These are phyloP conservation scores for Tipula helvola DNA, from an alignment of 2,888 invertebrate genomes.

Conservation along the genomic window DNA sequence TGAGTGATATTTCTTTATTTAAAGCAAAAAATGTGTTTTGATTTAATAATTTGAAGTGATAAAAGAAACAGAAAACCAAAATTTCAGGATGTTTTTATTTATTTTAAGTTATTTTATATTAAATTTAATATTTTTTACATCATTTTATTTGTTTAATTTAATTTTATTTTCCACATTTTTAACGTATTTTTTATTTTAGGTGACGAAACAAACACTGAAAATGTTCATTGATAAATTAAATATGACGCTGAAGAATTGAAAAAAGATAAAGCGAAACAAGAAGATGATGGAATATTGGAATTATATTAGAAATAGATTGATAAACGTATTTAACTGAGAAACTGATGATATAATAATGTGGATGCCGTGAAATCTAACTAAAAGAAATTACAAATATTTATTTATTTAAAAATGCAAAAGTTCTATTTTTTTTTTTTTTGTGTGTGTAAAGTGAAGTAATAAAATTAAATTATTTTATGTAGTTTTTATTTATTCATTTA, in stretches of 20 bases:
- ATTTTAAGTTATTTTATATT: not conserved
- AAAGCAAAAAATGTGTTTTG: not conserved
- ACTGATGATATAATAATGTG: not conserved
- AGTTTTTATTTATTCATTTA: slow-evolving; percentile 4
- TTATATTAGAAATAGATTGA: not conserved
- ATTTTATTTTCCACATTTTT: not conserved
- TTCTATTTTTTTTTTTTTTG: not conserved
- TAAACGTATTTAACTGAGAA: not conserved
- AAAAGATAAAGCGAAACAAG: not conserved
- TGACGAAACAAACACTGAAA: not conserved
- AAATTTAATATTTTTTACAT: not conserved
- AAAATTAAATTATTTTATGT: slow-evolving; percentile 6
- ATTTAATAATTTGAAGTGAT: slow-evolving; percentile 4
- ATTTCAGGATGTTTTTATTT: not conserved
- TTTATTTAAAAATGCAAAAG: not conserved
- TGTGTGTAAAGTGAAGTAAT: slow-evolving; percentile 8
- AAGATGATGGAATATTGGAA: not conserved
- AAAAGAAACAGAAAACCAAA: not conserved
- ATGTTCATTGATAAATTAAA: not conserved
- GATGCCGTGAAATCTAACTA: not conserved
- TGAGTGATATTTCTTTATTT: not conserved
- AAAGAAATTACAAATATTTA: not conserved
- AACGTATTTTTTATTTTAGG: slow-evolving; percentile 7
- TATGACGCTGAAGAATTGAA: not conserved
- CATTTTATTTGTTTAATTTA: not conserved